These are phyloP conservation scores for Apodemia hepburni DNA, from an alignment of 2,888 invertebrate species.

Conservation along the genomic window DNA sequence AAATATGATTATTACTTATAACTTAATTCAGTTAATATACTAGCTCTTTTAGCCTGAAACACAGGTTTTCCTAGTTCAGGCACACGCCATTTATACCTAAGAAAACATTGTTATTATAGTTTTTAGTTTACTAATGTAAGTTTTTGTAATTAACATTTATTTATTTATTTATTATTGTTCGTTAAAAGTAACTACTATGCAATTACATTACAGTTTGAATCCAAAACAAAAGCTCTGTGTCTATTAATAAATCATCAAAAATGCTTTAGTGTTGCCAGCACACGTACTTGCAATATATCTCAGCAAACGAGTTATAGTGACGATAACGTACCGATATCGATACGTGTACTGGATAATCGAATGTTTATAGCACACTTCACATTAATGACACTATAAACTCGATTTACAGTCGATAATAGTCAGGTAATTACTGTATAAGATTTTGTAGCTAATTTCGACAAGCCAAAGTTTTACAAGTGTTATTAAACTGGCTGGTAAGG, in stretches of 20 bases:
- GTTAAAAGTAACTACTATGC: no score
- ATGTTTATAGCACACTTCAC: constrained; percentile 44
- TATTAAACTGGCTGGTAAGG: background rate
- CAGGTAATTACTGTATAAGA: constrained; percentile 29
- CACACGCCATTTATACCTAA: no score
- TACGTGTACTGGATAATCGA: constrained; percentile 42
- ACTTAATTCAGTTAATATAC: no score
- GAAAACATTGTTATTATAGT: no score
- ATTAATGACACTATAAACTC: constrained; percentile 58
- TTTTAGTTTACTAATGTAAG: no score
- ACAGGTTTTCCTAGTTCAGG: no score
- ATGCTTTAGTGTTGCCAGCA: background rate
- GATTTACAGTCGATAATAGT: constrained; percentile 40
- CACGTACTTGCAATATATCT: constrained; percentile 17
- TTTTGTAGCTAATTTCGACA: constrained; percentile 20
- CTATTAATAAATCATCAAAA: constrained; percentile 10
- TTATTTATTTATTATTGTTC: no score
- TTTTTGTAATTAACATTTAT: no score
- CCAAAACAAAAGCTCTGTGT: background rate
- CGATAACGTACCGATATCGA: constrained; percentile 38
- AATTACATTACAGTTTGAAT: no score
- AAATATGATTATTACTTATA: no score
- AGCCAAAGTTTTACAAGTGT: background rate
- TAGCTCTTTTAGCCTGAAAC: no score
- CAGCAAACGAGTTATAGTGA: constrained; percentile 11